Base-by-base conservation (phyloP, 1,140 invertebrate genomes). In the Linepithema humile region DNA sequence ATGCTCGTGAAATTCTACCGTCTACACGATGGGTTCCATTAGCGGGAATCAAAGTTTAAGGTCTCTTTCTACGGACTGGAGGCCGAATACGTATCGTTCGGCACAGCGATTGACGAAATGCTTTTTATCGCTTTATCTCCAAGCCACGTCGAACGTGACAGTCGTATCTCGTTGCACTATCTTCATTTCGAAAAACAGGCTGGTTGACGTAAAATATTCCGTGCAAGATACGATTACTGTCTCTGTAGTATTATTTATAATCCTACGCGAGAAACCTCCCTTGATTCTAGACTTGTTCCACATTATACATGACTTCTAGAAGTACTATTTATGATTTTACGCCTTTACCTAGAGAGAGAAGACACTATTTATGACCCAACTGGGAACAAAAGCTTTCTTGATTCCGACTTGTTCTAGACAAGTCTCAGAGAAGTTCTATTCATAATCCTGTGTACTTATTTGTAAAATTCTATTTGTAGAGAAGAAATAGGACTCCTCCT, bases 31-130 rank as follows among this genome's bases (percentile, higher is more conserved):
- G 35, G 48, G 75, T 80, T 55, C 48, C 23, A 57, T 55, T 57
- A 55, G 23, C 15, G 64, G 1, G 75, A 80, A 80, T 80, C 75
- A 69, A 80, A 57, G 64, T 80, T 80, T 80, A 80, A 69, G 35
- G 35, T n/a, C 23, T 5, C 43, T 10, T 69, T 69, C 43, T 32
- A 17, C n/a, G n/a, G n/a, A n/a, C 17, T 12, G 64, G 48, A 35
- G 48, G 35, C 35, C 48, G 23, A 80, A 38, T 38, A 12, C 7
- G n/a, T 20, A 15, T 26, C 5, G 23, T 29, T 7, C 35, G 12
- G 3, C n/a, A 26, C 23, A 50, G 17, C 17, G 23, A 0, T 40
- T 55, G 15, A 10, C 10, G 20, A 53, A 67, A 55, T 26, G 53
- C 40, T 43, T 17, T 43, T 78, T 43, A 78, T 77, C 40, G n/a